Evolutionary conservation across 2,888 invertebrate genomes (phyloP).

Genomic region (Notodonta dromedarius): DNA sequence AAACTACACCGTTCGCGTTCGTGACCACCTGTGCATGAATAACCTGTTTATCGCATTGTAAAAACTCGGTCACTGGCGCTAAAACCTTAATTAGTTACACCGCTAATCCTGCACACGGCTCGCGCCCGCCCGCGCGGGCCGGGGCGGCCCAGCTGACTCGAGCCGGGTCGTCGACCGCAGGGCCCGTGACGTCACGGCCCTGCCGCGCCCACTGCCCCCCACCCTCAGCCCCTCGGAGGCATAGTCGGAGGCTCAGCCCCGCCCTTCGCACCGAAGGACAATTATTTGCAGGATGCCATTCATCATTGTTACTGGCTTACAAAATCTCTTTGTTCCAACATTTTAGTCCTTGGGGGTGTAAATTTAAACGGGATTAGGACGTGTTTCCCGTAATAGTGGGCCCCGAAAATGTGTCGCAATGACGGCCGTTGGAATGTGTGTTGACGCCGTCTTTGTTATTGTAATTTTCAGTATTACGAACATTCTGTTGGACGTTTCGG

Average conservation of each 20-base stretch:
- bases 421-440: constrained; percentile 2
- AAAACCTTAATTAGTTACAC: constrained; percentile 38
- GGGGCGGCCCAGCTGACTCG: constrained; percentile 61
- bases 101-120: constrained; percentile 16
- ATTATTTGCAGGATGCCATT: constrained; percentile 76
- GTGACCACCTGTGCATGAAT: constrained; percentile 11
- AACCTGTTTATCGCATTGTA: constrained; percentile 28
- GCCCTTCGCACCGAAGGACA: constrained; percentile 56
- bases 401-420: constrained; percentile 21
- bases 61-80: constrained; percentile 40
- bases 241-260: constrained; percentile 25
- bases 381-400: constrained; percentile 30
- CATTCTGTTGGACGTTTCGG: neutral
- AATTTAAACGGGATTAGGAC: constrained; percentile 36
- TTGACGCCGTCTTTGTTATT: constrained; percentile 2
- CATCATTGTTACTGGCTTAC: constrained; percentile 60
- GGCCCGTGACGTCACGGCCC: constrained; percentile 70
- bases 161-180: constrained; percentile 63
- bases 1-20: constrained; percentile 6
- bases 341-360: constrained; percentile 32
- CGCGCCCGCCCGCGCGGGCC: neutral
- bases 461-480: neutral
- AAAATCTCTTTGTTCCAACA: constrained; percentile 50
- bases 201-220: constrained; percentile 57
- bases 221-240: constrained; percentile 36